A percentile compares a stretch with the other conserved stretches of the same genome.
These are phyloP conservation scores for Hyalella azteca DNA, from an alignment of 2,888 invertebrate genomes.

Conservation along the genomic window DNA sequence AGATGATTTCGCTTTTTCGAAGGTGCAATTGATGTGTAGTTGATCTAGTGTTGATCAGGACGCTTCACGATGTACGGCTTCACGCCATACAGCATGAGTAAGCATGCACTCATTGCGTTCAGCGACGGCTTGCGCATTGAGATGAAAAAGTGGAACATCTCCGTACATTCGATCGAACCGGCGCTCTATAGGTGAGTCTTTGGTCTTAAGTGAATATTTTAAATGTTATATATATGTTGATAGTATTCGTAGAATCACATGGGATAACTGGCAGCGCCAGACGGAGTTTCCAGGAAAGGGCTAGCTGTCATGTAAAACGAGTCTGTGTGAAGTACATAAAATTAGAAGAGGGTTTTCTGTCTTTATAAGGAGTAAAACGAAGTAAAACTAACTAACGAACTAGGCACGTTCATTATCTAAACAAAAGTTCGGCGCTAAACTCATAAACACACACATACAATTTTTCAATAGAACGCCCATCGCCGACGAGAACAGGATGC, in stretches of 20 bases:
- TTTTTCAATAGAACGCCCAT: background rate
- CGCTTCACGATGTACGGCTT: constrained; percentile 60
- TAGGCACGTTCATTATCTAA: too few relatives aligned
- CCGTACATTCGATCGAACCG: constrained; percentile 60
- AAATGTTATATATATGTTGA: too few relatives aligned
- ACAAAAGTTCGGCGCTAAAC: too few relatives aligned
- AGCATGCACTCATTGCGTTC: constrained; percentile 60
- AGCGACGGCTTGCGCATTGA: constrained; percentile 61
- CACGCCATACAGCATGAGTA: constrained; percentile 61
- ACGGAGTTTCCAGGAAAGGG: too few relatives aligned
- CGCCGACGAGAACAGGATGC: background rate
- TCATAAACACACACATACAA: too few relatives aligned
- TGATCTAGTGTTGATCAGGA: background rate
- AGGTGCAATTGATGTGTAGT: background rate
- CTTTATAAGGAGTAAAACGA: too few relatives aligned
- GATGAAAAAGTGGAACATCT: constrained; percentile 60
- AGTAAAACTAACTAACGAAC: too few relatives aligned
- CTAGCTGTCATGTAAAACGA: background rate
- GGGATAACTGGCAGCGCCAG: too few relatives aligned
- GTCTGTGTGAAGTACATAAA: background rate
- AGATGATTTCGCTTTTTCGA: too few relatives aligned
- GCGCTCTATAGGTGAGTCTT: constrained; percentile 59
- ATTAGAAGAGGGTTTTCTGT: background rate
- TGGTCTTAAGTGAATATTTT: too few relatives aligned
- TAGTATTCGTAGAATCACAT: too few relatives aligned